Evolutionary conservation across 2,888 invertebrate genomes (phyloP).

Genomic region (Drosophila greeni): DNA sequence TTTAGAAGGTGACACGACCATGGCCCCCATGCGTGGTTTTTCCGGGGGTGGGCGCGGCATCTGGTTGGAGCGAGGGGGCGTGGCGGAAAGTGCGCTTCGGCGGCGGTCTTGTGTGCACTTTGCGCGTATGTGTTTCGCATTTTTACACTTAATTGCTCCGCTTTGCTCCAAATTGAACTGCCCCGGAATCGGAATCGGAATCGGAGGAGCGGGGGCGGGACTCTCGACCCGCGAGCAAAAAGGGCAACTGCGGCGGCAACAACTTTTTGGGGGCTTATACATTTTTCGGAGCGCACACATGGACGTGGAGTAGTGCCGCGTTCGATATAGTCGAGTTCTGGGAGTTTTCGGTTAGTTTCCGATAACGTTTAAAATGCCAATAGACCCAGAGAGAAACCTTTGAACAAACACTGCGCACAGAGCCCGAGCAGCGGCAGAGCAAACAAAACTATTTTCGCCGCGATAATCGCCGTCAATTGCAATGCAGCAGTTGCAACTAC

Average conservation of each 20-base stretch:
- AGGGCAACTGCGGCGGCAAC: constrained; percentile 60
- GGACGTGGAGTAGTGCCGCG: constrained; percentile 10
- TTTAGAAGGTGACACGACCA: constrained; percentile 72
- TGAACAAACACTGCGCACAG: constrained; percentile 56
- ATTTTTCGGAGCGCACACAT: constrained; percentile 44
- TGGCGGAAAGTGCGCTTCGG: constrained; percentile 26
- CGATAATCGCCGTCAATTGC: constrained; percentile 73
- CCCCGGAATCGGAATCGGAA: constrained; percentile 11
- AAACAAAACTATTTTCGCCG: constrained; percentile 65
- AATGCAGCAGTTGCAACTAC: constrained; percentile 47
- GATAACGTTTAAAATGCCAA: constrained; percentile 72
- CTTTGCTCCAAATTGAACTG: constrained; percentile 71
- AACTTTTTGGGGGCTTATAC: constrained; percentile 63
- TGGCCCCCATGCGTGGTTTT: constrained; percentile 63
- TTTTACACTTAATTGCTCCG: constrained; percentile 73
- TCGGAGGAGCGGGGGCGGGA: constrained; percentile 8
- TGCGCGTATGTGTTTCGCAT: constrained; percentile 73
- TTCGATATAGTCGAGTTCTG: constrained; percentile 59
- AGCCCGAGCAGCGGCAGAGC: constrained; percentile 31
- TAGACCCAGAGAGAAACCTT: constrained; percentile 57
- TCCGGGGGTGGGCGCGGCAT: constrained; percentile 6
- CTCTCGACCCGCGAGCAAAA: constrained; percentile 49
- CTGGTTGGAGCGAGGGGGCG: constrained; percentile 11
- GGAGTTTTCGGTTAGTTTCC: constrained; percentile 70
- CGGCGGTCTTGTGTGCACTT: constrained; percentile 53